Conservation (phyloP, 64 coral and sea anemone species). For the Dendronephthya gigantea region DNA sequence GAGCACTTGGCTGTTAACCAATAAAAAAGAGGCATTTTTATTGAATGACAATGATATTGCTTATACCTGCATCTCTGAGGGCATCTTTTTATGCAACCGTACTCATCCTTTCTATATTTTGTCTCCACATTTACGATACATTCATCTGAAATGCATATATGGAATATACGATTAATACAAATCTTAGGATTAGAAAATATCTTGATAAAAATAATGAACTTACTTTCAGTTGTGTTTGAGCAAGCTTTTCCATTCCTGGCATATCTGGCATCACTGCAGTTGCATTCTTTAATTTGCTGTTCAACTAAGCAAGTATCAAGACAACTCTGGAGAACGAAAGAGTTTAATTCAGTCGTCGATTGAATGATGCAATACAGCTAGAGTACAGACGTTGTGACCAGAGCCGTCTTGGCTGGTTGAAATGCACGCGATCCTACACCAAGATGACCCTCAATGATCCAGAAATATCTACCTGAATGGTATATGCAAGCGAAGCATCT, state of each 20-base stretch:
- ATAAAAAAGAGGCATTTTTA: no score
- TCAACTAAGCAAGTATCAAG: slow-evolving; percentile 46
- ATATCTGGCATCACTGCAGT: slow-evolving; percentile 31
- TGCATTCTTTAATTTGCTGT: slow-evolving; percentile 12
- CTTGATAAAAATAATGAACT: neutral
- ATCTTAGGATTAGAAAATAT: no score
- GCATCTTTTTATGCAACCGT: slow-evolving; percentile 27
- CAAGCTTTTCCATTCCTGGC: neutral
- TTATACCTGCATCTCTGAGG: slow-evolving; percentile 42
- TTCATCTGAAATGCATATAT: neutral
- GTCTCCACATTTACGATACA: neutral
- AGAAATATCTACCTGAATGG: neutral
- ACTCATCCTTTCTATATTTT: slow-evolving; percentile 16
- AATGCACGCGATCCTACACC: no score
- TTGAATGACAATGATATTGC: neutral
- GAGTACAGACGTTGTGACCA: no score
- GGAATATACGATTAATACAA: no score
- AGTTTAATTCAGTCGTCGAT: neutral
- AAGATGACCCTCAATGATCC: no score
- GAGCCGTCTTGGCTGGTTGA: no score
- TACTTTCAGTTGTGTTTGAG: slow-evolving; percentile 3
- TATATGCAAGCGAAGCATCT: neutral
- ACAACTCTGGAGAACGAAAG: slow-evolving; percentile 30
- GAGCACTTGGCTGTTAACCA: no score
- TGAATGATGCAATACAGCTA: neutral